Evolutionary conservation across 1,140 invertebrate genomes (phyloP), one percentile per base, ranked within the genome.

Genomic region (Lineus longissimus): DNA sequence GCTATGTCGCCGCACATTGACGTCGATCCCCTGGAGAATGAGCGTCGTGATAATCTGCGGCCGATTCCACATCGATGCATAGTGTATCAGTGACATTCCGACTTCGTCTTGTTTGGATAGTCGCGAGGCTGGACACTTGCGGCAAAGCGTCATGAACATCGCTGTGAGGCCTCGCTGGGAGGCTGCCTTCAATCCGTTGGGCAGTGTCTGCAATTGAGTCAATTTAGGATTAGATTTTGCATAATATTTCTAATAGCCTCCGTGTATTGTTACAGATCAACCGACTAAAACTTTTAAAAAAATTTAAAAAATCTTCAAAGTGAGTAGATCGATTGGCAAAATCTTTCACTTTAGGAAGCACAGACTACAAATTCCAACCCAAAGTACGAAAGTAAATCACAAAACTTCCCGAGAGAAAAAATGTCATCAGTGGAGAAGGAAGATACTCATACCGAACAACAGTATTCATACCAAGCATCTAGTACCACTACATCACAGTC

Each of bases 31-130:
- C 63, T 76, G 71, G 29, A 76, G 61, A 17, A 82, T 63, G 15
- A 82, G 65, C 22, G 68, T 60, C 11, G 72, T 73, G 29, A 82
- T 79, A 54, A 82, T 73, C 61, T 79, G 70, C 4, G 78, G 78
- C 0, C 72, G 68, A 64, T 82, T 82, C 68, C 77, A 71, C 61
- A 81, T 78, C 19, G 81, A 78, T 0, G 81, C 80, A 60, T 82
- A 70, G 51, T 82, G 81, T 4, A 81, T 68, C 23, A 78, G 62
- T 15, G 74, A 75, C 40, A 79, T 56, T 2, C 81, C 81, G 31
- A 70, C 67, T 62, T 82, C 79, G 66, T 82, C 80, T 55, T 78
- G 77, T 64, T 81, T 82, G 22, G 67, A 68, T 13, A 82, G 66
- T 0, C 77, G 72, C 22, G 77, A 75, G 11, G 55, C 31, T 1